phyloP scores from a whole-genome alignment of 2,113 vertebrate species.

The Leptobrachium ailaonicum region DNA sequence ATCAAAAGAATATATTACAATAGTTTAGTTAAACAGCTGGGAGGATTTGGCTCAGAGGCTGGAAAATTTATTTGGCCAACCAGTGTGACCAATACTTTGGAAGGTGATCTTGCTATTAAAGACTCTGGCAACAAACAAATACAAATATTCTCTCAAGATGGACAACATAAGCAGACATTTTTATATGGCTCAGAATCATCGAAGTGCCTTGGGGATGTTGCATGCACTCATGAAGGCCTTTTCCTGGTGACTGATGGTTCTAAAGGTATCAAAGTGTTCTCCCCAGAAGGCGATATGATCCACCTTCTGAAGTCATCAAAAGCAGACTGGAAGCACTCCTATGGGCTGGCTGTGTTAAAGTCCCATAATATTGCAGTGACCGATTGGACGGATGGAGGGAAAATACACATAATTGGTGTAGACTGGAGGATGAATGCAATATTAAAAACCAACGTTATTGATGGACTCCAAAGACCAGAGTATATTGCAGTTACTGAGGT shows the following conservation, averaged over 20 bases:
- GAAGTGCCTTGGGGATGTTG: conserved; percentile 32
- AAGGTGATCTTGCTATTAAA: conserved; percentile 43
- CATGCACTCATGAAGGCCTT: conserved; percentile 30
- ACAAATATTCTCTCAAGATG: background rate
- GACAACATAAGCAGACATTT: conserved; percentile 26
- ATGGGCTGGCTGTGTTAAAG: conserved; percentile 25
- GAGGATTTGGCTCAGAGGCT: conserved; percentile 1
- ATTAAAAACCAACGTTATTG: conserved; percentile 45
- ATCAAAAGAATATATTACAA: conserved; percentile 52
- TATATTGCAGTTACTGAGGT: conserved; percentile 43
- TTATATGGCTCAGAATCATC: conserved; percentile 17
- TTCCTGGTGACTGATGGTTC: conserved; percentile 20
- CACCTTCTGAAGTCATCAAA: conserved; percentile 36
- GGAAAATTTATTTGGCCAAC: conserved; percentile 47
- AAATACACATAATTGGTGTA: conserved; percentile 41
- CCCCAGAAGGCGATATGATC: conserved; percentile 45
- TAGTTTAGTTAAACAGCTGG: conserved; percentile 38
- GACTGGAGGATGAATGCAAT: conserved; percentile 51
- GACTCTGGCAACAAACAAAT: conserved; percentile 32
- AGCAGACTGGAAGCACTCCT: conserved; percentile 41
- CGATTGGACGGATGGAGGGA: conserved; percentile 37
- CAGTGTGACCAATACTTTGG: conserved; percentile 26
- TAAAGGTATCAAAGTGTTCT: conserved; percentile 50
- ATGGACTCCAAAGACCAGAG: conserved; percentile 51
- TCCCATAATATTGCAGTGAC: conserved; percentile 47